Percentiles rank a stretch among this genome's conserved stretches.
Evolutionary conservation across 2,113 vertebrate genomes (phyloP).

Genomic region (Petrocephalus microphthalmus): DNA sequence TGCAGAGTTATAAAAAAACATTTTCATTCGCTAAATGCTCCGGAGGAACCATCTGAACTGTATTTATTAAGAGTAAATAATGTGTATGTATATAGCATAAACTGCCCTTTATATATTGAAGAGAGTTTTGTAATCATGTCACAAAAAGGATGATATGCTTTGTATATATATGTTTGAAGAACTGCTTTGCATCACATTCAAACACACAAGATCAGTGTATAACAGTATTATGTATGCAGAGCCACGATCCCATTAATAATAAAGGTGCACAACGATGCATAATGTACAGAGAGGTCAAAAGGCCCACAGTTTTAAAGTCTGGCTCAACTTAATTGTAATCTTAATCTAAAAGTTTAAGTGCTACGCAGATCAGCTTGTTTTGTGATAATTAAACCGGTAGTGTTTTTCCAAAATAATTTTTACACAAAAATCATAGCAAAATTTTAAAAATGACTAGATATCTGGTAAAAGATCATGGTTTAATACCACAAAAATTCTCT

Average conservation of each 20-base stretch:
- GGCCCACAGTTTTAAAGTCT: not conserved
- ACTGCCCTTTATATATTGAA: not conserved
- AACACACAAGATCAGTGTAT: not conserved
- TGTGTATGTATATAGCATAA: not conserved
- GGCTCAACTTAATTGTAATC: not conserved
- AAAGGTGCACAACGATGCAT: not conserved
- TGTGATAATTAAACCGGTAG: not conserved
- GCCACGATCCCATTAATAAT: not conserved
- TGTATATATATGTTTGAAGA: not conserved
- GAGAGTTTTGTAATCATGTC: constrained; percentile 6
- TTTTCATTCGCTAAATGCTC: not conserved
- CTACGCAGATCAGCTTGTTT: not conserved
- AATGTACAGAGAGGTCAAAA: not conserved
- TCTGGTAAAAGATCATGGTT: not conserved
- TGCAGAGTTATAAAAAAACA: not conserved
- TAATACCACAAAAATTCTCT: not conserved
- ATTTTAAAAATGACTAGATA: not conserved
- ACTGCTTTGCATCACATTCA: not conserved
- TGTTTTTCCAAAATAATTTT: not conserved
- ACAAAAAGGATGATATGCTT: not conserved
- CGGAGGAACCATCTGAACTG: not conserved
- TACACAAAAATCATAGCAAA: not conserved
- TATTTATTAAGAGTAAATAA: not conserved
- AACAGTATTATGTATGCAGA: not conserved
- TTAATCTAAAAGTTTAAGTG: not conserved